phyloP scores from a whole-genome alignment of 2,888 invertebrate species.

The Oasisia sp. region DNA sequence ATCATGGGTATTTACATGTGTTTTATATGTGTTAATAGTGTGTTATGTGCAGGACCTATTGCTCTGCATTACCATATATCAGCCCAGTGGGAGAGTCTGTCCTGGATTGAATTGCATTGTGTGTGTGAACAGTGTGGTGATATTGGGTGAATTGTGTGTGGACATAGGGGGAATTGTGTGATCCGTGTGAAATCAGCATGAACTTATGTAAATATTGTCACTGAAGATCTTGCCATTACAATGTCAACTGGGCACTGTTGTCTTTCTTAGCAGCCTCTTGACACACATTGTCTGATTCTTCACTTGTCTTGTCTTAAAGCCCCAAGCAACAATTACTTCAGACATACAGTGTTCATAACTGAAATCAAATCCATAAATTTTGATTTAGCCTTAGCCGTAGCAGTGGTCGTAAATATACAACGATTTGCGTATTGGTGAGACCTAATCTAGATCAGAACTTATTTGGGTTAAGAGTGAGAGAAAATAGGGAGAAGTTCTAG shows the following conservation, averaged over 20 bases:
- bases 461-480: neutral
- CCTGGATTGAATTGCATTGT: neutral
- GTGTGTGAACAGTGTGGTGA: neutral
- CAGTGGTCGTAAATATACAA: neutral
- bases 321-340: neutral
- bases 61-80: neutral
- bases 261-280: neutral
- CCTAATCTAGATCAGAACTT: neutral
- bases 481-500: neutral
- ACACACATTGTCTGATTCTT: neutral
- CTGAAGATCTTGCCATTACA: neutral
- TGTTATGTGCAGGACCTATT: too few species aligned
- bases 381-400: neutral
- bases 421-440: neutral
- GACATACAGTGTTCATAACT: neutral
- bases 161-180: neutral
- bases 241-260: neutral
- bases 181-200: neutral
- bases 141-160: neutral
- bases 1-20: too few species aligned
- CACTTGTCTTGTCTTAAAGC: neutral
- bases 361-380: neutral
- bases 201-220: neutral
- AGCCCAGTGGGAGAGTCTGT: neutral
- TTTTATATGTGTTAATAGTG: too few species aligned